Conservation (phyloP, 2,113 vertebrate species). For the Mustela lutreola region DNA sequence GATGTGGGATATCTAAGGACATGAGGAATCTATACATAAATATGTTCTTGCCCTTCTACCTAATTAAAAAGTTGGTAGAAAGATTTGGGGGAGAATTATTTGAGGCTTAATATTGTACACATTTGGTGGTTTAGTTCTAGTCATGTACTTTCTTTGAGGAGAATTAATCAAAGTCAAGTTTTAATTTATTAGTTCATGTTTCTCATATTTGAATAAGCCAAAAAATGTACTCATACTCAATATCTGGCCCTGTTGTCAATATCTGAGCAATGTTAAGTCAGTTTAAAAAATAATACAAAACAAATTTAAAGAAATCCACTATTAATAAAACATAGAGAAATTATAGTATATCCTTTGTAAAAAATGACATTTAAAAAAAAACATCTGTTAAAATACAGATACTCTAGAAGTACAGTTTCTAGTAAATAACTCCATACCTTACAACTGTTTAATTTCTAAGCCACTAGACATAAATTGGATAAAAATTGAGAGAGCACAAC, state of each 20-base stretch:
- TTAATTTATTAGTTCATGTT: background rate
- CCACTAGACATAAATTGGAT: background rate
- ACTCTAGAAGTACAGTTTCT: background rate
- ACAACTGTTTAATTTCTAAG: constrained; percentile 34
- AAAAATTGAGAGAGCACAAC: constrained; percentile 9
- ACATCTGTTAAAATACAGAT: background rate
- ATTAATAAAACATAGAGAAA: constrained; percentile 46
- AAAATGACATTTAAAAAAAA: background rate
- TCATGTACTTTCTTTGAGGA: background rate
- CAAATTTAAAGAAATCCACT: background rate
- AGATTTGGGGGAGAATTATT: background rate
- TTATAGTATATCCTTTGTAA: background rate
- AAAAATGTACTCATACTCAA: background rate
- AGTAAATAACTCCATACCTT: constrained; percentile 56
- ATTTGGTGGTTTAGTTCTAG: background rate
- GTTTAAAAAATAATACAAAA: constrained; percentile 38
- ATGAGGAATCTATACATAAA: background rate
- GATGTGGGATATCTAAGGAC: background rate
- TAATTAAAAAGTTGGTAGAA: background rate
- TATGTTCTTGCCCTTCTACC: background rate
- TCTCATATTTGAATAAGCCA: background rate
- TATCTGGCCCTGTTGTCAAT: background rate
- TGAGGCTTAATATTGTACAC: background rate
- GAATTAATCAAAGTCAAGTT: background rate
- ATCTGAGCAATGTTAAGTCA: constrained; percentile 13